Evolutionary conservation across 2,888 invertebrate genomes (phyloP).

Genomic region (Ectemnius lituratus): DNA sequence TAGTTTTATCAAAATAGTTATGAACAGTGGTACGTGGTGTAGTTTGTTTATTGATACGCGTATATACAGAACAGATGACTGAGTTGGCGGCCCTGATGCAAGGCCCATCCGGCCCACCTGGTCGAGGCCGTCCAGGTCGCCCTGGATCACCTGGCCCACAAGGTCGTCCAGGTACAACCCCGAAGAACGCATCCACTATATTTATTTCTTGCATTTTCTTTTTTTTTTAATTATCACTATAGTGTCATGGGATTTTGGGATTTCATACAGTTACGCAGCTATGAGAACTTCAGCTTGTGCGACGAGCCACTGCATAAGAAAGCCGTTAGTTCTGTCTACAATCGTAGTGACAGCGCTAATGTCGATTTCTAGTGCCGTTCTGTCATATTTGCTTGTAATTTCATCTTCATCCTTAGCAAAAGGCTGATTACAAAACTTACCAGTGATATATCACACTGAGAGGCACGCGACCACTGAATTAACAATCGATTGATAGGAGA

Average conservation of each 20-base stretch:
- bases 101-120: slow-evolving; percentile 85
- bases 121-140: slow-evolving; percentile 83
- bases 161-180: slow-evolving; percentile 77
- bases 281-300: too few relatives aligned
- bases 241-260: slow-evolving; percentile 14
- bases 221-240: background rate
- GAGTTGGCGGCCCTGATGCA: slow-evolving; percentile 83
- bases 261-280: slow-evolving; percentile 16
- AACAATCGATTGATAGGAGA: slow-evolving; percentile 47
- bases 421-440: too few relatives aligned
- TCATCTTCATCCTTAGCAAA: slow-evolving; percentile 32
- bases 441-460: slow-evolving; percentile 12
- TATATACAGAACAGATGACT: slow-evolving; percentile 84
- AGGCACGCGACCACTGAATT: slow-evolving; percentile 39
- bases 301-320: slow-evolving; percentile 9
- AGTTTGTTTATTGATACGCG: slow-evolving; percentile 42
- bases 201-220: slow-evolving; percentile 29
- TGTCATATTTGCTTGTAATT: slow-evolving; percentile 39
- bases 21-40: background rate
- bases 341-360: slow-evolving; percentile 21
- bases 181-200: slow-evolving; percentile 17
- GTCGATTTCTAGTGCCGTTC: slow-evolving; percentile 21
- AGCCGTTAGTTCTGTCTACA: slow-evolving; percentile 17
- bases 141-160: slow-evolving; percentile 85
- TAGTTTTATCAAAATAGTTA: background rate